Evolutionary conservation across 53 echinoderm and acorn worm species (phyloP).

Genomic region (Actinopyga echinites): DNA sequence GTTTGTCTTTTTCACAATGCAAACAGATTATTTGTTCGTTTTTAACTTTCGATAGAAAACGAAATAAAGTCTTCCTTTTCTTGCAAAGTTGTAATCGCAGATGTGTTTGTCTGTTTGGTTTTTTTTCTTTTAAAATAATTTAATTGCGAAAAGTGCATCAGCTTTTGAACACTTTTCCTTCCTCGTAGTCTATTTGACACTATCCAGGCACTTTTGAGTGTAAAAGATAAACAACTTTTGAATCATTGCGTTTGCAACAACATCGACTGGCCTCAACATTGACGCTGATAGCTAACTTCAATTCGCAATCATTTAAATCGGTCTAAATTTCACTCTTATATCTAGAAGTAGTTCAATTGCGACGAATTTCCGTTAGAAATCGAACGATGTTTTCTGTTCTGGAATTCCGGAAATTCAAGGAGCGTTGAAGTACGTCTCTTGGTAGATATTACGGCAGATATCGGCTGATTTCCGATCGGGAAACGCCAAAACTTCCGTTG

Average conservation of each 20-base stretch:
- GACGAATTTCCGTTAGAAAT: constrained; percentile 13
- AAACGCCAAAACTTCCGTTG: constrained; percentile 20
- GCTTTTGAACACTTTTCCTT: not conserved
- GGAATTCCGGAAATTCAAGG: constrained; percentile 11
- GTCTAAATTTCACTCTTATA: constrained; percentile 3
- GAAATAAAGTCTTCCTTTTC: too few relatives aligned
- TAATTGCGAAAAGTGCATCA: too few relatives aligned
- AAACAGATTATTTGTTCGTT: too few relatives aligned
- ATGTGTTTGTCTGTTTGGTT: too few relatives aligned
- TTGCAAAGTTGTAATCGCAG: too few relatives aligned
- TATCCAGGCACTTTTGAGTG: not conserved
- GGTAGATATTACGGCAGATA: too few relatives aligned
- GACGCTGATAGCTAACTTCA: not conserved
- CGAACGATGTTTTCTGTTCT: constrained; percentile 2
- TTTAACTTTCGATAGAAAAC: too few relatives aligned
- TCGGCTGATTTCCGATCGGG: constrained; percentile 32
- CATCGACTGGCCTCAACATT: not conserved
- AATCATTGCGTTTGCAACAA: not conserved
- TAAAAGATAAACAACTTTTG: not conserved
- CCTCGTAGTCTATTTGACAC: not conserved
- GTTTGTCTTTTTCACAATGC: too few relatives aligned
- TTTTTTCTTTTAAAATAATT: too few relatives aligned
- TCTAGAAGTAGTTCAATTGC: not conserved
- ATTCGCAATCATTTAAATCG: constrained; percentile 3
- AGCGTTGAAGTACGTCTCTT: constrained; percentile 4